phyloP scores from a whole-genome alignment of 2,888 invertebrate species.

The Nudaria mundana region DNA sequence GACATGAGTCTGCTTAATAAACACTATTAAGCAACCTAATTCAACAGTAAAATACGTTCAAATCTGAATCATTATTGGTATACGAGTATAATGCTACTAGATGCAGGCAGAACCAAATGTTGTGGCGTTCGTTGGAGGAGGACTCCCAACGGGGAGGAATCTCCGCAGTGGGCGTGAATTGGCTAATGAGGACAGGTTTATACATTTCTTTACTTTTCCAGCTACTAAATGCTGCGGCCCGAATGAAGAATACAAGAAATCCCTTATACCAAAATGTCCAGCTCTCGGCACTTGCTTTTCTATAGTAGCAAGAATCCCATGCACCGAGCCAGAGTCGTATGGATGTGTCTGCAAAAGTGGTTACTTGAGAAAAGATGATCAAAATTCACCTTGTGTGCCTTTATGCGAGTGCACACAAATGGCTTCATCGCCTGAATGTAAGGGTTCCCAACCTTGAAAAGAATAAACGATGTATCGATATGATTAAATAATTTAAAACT shows the following conservation, averaged over 20 bases:
- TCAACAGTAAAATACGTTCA: too few species aligned
- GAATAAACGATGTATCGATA: too few species aligned
- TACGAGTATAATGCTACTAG: too few species aligned
- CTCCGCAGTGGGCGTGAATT: too few species aligned
- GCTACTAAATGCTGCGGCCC: neutral
- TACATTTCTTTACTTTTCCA: neutral
- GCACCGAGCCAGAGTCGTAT: slow-evolving; percentile 3
- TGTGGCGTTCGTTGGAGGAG: too few species aligned
- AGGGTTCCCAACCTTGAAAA: too few species aligned
- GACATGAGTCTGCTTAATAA: too few species aligned
- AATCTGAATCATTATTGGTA: too few species aligned
- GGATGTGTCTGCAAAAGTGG: slow-evolving; percentile 16
- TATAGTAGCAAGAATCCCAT: neutral
- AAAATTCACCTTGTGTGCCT: slow-evolving; percentile 8
- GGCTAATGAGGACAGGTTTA: neutral
- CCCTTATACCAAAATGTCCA: neutral
- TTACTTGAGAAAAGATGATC: slow-evolving; percentile 4
- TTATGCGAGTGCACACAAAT: slow-evolving; percentile 12
- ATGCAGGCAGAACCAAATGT: too few species aligned
- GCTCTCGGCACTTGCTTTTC: neutral
- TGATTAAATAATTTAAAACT: too few species aligned
- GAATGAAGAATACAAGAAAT: neutral
- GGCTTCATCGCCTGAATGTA: slow-evolving; percentile 8
- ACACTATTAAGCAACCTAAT: too few species aligned
- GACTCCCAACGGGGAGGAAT: too few species aligned